A percentile compares a stretch with the other conserved stretches of the same genome.
phyloP scores from a whole-genome alignment of 2,797 vertebrate genomes.

The Cirrhinus mrigala region DNA sequence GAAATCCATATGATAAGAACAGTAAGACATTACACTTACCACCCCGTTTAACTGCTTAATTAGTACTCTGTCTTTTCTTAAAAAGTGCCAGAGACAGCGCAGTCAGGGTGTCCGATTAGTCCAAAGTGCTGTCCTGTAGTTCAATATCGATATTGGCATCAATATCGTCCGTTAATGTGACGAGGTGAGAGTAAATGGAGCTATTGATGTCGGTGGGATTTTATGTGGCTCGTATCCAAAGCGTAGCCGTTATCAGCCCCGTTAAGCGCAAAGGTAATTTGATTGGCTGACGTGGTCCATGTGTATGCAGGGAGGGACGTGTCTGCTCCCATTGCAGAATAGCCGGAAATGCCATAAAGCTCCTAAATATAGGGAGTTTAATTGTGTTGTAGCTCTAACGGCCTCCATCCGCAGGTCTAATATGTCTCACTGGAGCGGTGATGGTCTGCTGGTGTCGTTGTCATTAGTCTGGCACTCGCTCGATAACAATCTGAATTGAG shows the following conservation, averaged over 20 bases:
- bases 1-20: constrained; percentile 65
- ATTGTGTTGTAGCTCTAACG: constrained; percentile 53
- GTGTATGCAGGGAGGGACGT: constrained; percentile 17
- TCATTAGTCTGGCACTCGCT: constrained; percentile 53
- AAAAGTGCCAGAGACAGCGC: constrained; percentile 17
- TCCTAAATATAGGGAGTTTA: constrained; percentile 55
- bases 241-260: background rate
- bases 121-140: background rate
- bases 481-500: constrained; percentile 53
- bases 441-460: constrained; percentile 19
- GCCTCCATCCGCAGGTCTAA: constrained; percentile 29
- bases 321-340: background rate
- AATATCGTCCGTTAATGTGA: constrained; percentile 26
- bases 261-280: constrained; percentile 56
- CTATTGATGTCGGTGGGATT: constrained; percentile 30
- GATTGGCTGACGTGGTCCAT: constrained; percentile 27
- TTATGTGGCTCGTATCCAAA: background rate
- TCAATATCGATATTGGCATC: constrained; percentile 54
- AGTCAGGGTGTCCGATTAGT: constrained; percentile 50
- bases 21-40: constrained; percentile 27
- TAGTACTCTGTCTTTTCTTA: constrained; percentile 56
- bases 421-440: constrained; percentile 38
- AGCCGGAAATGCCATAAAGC: constrained; percentile 39
- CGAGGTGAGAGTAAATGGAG: constrained; percentile 42
- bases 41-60: constrained; percentile 65